Conservation (phyloP, 2,113 vertebrate species). For the Prinia subflava region DNA sequence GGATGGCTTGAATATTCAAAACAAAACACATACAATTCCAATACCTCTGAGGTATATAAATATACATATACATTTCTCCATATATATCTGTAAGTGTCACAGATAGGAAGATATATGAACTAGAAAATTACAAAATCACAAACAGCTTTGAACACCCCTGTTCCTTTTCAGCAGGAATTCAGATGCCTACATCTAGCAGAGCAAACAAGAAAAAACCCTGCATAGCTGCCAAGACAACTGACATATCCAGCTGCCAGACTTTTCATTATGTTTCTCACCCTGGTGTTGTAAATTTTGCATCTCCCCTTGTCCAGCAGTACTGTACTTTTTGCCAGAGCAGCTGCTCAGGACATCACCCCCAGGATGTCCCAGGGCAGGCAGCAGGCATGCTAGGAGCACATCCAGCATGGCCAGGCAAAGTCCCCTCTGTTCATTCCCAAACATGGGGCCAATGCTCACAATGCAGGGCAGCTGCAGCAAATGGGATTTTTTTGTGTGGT, state of each 20-base stretch:
- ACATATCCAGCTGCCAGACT: not conserved
- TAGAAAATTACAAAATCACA: not conserved
- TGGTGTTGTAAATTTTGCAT: not conserved
- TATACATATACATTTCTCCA: not conserved
- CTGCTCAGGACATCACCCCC: not conserved
- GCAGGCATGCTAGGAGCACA: not conserved
- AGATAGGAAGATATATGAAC: not conserved
- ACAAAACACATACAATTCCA: not conserved
- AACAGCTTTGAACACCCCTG: not conserved
- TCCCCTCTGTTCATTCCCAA: not conserved
- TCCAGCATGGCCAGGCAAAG: not conserved
- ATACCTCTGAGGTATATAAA: not conserved
- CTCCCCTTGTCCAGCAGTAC: not conserved
- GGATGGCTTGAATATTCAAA: not conserved
- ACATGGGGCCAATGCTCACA: fast-evolving
- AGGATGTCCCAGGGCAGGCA: not conserved
- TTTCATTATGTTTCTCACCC: not conserved
- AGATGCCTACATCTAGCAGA: not conserved
- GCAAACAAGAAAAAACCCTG: not conserved
- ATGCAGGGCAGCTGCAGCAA: not conserved
- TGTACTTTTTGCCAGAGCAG: not conserved
- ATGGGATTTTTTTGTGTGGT: not conserved
- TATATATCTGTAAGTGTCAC: not conserved
- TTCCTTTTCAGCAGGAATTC: not conserved
- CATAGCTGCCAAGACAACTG: not conserved